A percentile compares a stretch with the other conserved stretches of the same genome.
Evolutionary conservation across 2,113 vertebrate genomes (phyloP).

Genomic region (Balaeniceps rex): DNA sequence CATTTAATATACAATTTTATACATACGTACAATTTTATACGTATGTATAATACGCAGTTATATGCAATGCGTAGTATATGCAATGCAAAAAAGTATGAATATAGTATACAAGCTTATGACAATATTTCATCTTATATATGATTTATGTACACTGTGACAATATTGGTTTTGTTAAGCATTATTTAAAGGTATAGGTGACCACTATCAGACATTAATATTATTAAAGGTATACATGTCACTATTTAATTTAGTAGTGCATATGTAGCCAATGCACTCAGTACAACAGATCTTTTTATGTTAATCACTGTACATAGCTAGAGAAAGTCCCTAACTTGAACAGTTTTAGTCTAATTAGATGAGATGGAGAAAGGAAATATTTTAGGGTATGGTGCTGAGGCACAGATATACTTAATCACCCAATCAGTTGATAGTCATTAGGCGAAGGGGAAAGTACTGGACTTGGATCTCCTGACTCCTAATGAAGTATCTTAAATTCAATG

Average conservation of each 20-base stretch:
- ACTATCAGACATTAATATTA: neutral
- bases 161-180: neutral
- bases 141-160: neutral
- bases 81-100: neutral
- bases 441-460: neutral
- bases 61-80: neutral
- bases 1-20: neutral
- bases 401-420: neutral
- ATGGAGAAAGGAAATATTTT: neutral
- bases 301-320: neutral
- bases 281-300: neutral
- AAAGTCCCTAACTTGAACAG: neutral
- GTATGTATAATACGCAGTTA: neutral
- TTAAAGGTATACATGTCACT: neutral
- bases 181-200: neutral
- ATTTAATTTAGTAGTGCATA: neutral
- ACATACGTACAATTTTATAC: no score
- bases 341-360: neutral
- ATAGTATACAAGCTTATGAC: neutral
- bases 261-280: neutral
- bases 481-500: neutral
- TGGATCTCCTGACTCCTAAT: neutral
- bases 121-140: neutral
- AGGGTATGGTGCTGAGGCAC: neutral
- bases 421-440: neutral